A percentile compares a stretch with the other conserved stretches of the same genome.
phyloP scores from a whole-genome alignment of 2,888 invertebrate species.

The Eupeodes latifasciatus region DNA sequence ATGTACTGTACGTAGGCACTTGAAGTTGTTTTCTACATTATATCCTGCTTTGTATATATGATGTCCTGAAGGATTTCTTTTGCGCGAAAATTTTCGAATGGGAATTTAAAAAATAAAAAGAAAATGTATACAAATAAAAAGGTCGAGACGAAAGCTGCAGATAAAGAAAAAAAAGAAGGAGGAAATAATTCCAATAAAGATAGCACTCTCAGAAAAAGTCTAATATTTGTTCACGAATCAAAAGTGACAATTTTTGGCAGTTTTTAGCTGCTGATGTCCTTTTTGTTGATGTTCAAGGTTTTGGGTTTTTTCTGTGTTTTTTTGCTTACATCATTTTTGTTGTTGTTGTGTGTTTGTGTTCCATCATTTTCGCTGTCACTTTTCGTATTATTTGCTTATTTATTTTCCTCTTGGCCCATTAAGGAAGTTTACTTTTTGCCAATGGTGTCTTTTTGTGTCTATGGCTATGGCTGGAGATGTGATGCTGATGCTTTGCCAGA shows the following conservation, averaged over 20 bases:
- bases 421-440: slow-evolving; percentile 75
- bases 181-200: slow-evolving; percentile 73
- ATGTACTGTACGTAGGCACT: slow-evolving; percentile 39
- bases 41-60: neutral
- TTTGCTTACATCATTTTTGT: slow-evolving; percentile 9
- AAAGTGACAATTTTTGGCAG: slow-evolving; percentile 76
- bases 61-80: slow-evolving; percentile 53
- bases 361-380: slow-evolving; percentile 71
- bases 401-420: slow-evolving; percentile 76
- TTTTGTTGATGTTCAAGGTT: slow-evolving; percentile 66
- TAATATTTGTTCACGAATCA: slow-evolving; percentile 76
- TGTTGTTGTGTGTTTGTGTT: slow-evolving; percentile 60
- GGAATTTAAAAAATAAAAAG: slow-evolving; percentile 7
- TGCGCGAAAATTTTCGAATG: slow-evolving; percentile 40
- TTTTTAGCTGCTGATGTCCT: slow-evolving; percentile 73
- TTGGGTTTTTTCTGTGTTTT: neutral
- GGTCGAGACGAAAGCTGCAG: slow-evolving; percentile 28
- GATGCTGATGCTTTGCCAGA: neutral
- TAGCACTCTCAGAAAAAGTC: slow-evolving; percentile 70
- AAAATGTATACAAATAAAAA: neutral
- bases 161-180: slow-evolving; percentile 39
- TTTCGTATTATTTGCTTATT: slow-evolving; percentile 74
- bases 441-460: slow-evolving; percentile 62
- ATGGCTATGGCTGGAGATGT: slow-evolving; percentile 1
- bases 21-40: slow-evolving; percentile 56